phyloP scores from a whole-genome alignment of 2,797 vertebrate species.

The Gallinago stenura region DNA sequence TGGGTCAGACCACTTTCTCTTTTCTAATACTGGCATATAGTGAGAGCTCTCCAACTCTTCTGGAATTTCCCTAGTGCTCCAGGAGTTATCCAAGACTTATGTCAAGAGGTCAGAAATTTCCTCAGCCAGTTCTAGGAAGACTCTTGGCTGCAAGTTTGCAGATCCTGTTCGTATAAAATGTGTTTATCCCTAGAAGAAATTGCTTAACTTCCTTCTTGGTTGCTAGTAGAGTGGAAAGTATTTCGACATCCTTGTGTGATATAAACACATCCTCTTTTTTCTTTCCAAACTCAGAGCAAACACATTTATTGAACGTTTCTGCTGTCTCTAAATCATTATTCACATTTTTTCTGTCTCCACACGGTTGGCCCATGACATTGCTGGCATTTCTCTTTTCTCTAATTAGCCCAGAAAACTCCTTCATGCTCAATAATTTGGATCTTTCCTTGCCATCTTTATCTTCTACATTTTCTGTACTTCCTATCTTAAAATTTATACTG shows the following conservation, averaged over 20 bases:
- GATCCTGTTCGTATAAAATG: slow-evolving; percentile 61
- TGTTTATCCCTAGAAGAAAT: slow-evolving; percentile 73
- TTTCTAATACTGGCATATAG: slow-evolving; percentile 30
- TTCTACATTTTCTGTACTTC: background rate
- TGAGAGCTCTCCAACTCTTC: background rate
- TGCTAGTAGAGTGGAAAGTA: slow-evolving; percentile 70
- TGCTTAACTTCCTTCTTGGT: slow-evolving; percentile 73
- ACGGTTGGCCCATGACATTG: background rate
- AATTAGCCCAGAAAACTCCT: slow-evolving; percentile 29
- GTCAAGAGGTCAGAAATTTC: slow-evolving; percentile 68
- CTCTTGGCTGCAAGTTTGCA: slow-evolving; percentile 56
- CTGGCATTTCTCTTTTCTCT: slow-evolving; percentile 41
- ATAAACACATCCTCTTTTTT: slow-evolving; percentile 65
- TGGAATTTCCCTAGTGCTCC: slow-evolving; percentile 50
- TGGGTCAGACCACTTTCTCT: slow-evolving; percentile 39
- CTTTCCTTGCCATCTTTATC: slow-evolving; percentile 10
- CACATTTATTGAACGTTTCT: slow-evolving; percentile 63
- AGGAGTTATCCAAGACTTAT: slow-evolving; percentile 55
- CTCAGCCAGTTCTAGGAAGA: slow-evolving; percentile 71
- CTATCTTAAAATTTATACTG: slow-evolving; percentile 21
- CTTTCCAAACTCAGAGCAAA: slow-evolving; percentile 59
- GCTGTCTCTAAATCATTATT: slow-evolving; percentile 50
- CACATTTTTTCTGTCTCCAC: slow-evolving; percentile 40
- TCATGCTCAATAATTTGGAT: slow-evolving; percentile 33
- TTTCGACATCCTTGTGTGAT: slow-evolving; percentile 58